Evolutionary conservation across 2,113 vertebrate species (phyloP).

Genomic region (Paralichthys olivaceus): DNA sequence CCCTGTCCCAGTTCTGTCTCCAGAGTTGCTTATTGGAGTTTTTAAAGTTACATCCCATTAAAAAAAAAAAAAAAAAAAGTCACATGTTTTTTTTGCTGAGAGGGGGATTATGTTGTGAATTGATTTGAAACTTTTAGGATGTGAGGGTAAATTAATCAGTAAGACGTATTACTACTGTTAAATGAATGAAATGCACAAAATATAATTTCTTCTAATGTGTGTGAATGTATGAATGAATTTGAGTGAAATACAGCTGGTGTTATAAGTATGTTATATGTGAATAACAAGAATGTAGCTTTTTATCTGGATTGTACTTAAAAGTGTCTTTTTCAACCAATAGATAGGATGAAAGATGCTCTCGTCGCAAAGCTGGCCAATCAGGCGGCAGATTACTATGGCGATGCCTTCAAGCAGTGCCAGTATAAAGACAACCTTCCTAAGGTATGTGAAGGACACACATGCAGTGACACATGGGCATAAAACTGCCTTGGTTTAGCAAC

Average conservation of each 20-base stretch:
- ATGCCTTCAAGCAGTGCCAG: slow-evolving; percentile 98
- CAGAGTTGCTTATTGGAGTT: slow-evolving; percentile 36
- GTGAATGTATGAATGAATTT: too few relatives aligned
- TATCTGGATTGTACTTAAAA: not conserved
- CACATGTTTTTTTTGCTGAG: slow-evolving; percentile 31
- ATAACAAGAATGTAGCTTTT: not conserved
- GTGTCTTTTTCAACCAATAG: slow-evolving; percentile 71
- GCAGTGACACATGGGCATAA: not conserved
- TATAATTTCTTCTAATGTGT: too few relatives aligned
- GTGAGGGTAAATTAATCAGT: not conserved
- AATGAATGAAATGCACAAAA: slow-evolving; percentile 4
- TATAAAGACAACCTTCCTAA: slow-evolving; percentile 98
- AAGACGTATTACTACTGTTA: not conserved
- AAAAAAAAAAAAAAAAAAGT: not conserved
- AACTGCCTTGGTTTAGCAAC: not conserved
- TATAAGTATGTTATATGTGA: not conserved
- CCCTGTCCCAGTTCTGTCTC: slow-evolving; percentile 59
- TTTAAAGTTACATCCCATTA: slow-evolving; percentile 36
- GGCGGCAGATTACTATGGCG: slow-evolving; percentile 96
- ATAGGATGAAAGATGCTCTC: slow-evolving; percentile 98
- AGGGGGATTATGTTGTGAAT: slow-evolving; percentile 13
- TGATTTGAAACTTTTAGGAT: slow-evolving; percentile 4
- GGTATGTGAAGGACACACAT: slow-evolving; percentile 82
- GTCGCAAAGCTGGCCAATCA: slow-evolving; percentile 98
- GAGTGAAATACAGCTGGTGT: too few relatives aligned